Percentiles rank a stretch among this genome's conserved stretches.
These are phyloP conservation scores for Hemiprocne comata DNA, from an alignment of 2,113 vertebrate genomes.

Conservation along the genomic window DNA sequence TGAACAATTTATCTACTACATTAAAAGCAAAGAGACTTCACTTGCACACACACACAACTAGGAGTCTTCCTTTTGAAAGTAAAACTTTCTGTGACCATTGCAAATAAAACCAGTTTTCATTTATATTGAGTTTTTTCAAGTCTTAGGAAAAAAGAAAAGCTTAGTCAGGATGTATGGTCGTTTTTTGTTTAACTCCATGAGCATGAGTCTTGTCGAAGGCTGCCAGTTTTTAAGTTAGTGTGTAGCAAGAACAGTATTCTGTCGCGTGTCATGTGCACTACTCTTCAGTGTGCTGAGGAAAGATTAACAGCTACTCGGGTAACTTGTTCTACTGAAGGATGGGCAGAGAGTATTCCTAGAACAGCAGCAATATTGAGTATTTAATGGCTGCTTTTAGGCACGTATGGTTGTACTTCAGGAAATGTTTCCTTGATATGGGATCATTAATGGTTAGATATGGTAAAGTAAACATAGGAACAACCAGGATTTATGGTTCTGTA, in stretches of 20 bases:
- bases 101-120: not conserved
- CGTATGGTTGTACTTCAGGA: not conserved
- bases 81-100: not conserved
- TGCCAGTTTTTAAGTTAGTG: not conserved
- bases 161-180: not conserved
- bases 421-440: not conserved
- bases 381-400: not conserved
- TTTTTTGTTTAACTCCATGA: not conserved
- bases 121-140: not conserved
- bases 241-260: not conserved
- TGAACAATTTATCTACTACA: not conserved
- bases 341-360: not conserved
- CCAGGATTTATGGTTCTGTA: not conserved
- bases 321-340: not conserved
- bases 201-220: not conserved
- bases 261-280: rapidly evolving
- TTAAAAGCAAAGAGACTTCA: not conserved
- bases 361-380: not conserved
- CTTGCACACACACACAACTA: not conserved
- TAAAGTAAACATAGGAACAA: not conserved
- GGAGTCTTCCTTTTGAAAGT: not conserved
- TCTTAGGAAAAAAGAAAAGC: not conserved
- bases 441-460: not conserved
- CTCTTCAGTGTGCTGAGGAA: not conserved
- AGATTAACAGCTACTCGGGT: not conserved